These are phyloP conservation scores for Aporophyla nigra DNA, from an alignment of 2,888 invertebrate species.

Conservation along the genomic window DNA sequence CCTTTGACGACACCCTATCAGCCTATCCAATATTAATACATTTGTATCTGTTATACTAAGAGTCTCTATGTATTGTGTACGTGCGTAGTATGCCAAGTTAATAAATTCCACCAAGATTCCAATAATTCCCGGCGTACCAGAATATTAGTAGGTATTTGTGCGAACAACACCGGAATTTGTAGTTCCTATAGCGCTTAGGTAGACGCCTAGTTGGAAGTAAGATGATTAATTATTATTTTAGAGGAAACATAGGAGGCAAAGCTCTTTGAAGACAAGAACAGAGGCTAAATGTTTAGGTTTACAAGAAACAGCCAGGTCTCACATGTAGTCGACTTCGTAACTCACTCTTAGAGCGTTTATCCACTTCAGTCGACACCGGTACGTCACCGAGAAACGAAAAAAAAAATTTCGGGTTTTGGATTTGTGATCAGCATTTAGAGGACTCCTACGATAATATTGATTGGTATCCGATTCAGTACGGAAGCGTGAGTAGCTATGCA, in stretches of 20 bases:
- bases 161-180: conserved; percentile 49
- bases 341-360: too few species aligned
- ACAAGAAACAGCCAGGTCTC: neutral
- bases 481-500: too few species aligned
- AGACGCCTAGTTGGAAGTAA: conserved; percentile 27
- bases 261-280: neutral
- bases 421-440: too few species aligned
- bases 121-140: conserved; percentile 23
- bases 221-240: conserved; percentile 16
- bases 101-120: conserved; percentile 48
- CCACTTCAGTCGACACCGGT: too few species aligned
- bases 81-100: neutral
- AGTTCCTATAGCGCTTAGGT: conserved; percentile 9
- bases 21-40: neutral
- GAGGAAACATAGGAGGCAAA: neutral
- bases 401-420: too few species aligned
- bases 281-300: neutral
- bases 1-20: neutral
- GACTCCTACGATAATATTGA: too few species aligned
- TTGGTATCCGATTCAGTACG: too few species aligned
- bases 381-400: too few species aligned
- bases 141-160: conserved; percentile 35
- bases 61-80: conserved; percentile 10
- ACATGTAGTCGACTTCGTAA: neutral
- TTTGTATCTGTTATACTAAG: neutral